Conservation (phyloP, 2,888 invertebrate species). For the Drosophila yooni region DNA sequence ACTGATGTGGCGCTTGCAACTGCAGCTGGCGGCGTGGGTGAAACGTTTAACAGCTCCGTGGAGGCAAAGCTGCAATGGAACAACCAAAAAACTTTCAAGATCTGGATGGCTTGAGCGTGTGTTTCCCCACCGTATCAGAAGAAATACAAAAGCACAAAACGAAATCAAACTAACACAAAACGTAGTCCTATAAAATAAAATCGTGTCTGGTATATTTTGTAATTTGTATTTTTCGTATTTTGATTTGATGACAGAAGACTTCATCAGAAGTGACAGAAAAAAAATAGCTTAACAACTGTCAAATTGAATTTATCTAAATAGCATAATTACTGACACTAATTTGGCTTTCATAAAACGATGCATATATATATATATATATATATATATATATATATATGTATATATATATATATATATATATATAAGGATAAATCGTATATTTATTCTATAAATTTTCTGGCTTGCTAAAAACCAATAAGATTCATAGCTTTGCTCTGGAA, state of each 20-base stretch:
- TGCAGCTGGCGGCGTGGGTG: conserved; percentile 35
- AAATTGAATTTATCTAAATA: not conserved
- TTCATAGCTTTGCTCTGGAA: too few species aligned
- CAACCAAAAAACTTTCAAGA: not conserved
- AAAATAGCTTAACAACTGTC: not conserved
- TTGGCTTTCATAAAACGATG: not conserved
- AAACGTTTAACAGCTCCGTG: conserved; percentile 38
- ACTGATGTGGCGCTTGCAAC: not conserved
- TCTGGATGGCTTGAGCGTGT: not conserved
- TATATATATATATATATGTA: too few species aligned
- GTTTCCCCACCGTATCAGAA: not conserved
- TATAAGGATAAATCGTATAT: too few species aligned
- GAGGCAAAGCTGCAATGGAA: conserved; percentile 37
- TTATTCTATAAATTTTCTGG: too few species aligned
- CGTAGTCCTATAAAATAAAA: not conserved
- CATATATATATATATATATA: too few species aligned
- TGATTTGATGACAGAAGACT: not conserved
- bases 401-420: too few species aligned
- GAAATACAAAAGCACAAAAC: not conserved
- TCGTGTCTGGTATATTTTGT: not conserved
- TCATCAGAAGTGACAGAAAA: too few species aligned
- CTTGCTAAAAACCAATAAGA: too few species aligned
- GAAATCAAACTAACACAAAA: not conserved
- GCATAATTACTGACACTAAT: not conserved
- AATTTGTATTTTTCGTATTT: not conserved